Percentiles rank a stretch among this genome's conserved stretches.
Evolutionary conservation across 2,888 invertebrate species (phyloP).

Genomic region (Eilema caniola): DNA sequence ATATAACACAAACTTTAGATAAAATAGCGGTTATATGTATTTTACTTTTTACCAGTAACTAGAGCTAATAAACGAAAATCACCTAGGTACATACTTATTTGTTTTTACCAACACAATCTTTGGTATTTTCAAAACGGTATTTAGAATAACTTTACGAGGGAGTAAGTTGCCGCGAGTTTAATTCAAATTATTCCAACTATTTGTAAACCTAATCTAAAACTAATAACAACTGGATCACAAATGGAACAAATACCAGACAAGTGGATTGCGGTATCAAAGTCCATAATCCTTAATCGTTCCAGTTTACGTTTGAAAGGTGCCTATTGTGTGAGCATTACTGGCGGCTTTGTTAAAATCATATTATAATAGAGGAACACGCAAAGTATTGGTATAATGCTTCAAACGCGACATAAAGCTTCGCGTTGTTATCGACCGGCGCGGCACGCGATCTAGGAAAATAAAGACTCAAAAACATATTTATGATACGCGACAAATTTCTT

Average conservation of each 20-base stretch:
- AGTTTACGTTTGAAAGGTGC: conserved; percentile 73
- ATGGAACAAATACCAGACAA: conserved; percentile 42
- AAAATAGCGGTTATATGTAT: too few relatives aligned
- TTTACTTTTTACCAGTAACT: too few relatives aligned
- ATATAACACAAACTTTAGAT: too few relatives aligned
- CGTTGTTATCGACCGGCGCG: conserved; percentile 62
- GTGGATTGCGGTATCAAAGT: conserved; percentile 53
- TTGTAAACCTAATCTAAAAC: conserved; percentile 15
- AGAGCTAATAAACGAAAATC: neutral
- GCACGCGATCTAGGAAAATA: conserved; percentile 69
- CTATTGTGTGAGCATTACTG: conserved; percentile 77
- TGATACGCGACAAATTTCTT: conserved; percentile 27
- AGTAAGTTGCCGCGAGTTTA: neutral
- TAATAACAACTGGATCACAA: conserved; percentile 38
- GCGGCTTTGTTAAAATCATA: conserved; percentile 79
- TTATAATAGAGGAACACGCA: conserved; percentile 80
- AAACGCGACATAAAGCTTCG: conserved; percentile 63
- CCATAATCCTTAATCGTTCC: conserved; percentile 72
- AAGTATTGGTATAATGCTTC: conserved; percentile 76
- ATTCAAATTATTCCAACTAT: neutral
- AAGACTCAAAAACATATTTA: conserved; percentile 41
- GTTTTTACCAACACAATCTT: neutral
- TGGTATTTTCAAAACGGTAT: neutral
- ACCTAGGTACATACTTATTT: too few relatives aligned
- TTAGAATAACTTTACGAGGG: conserved; percentile 1